phyloP scores from a whole-genome alignment of 2,113 vertebrate genomes.

The Alligator sinensis region DNA sequence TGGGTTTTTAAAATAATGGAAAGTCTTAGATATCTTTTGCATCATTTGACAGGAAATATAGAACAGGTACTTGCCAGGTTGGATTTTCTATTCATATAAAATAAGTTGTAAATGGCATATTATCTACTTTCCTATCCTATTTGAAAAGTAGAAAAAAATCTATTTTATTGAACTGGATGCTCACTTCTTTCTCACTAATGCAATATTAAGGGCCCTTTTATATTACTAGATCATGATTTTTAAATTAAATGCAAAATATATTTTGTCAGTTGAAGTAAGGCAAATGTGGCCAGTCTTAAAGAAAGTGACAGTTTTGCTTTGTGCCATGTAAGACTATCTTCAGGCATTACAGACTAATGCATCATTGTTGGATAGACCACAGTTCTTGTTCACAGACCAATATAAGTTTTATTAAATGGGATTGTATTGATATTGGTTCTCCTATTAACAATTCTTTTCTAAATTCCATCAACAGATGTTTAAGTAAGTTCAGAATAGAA shows the following conservation, averaged over 20 bases:
- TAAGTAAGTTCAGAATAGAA: constrained; percentile 17
- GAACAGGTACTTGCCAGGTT: constrained; percentile 15
- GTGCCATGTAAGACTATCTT: neutral
- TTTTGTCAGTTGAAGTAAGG: constrained; percentile 35
- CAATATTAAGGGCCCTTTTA: constrained; percentile 57
- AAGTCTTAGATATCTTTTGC: neutral
- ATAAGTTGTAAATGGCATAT: constrained; percentile 62
- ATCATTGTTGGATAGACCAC: neutral
- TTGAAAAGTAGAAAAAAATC: constrained; percentile 57
- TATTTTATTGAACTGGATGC: constrained; percentile 62
- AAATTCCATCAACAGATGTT: constrained; percentile 31
- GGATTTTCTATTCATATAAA: constrained; percentile 31
- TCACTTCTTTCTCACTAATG: constrained; percentile 46
- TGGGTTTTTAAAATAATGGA: constrained; percentile 20
- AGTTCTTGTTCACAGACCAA: neutral
- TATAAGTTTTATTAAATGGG: neutral
- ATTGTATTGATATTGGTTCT: constrained; percentile 21
- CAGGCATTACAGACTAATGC: constrained; percentile 25
- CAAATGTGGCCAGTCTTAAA: neutral
- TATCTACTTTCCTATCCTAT: constrained; percentile 60
- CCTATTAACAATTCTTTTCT: constrained; percentile 5
- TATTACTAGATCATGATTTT: constrained; percentile 30
- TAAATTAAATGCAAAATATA: constrained; percentile 66
- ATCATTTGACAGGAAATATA: constrained; percentile 8
- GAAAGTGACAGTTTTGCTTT: neutral